Conservation (phyloP, 2,113 vertebrate genomes). For the Sisor rabdophorus region DNA sequence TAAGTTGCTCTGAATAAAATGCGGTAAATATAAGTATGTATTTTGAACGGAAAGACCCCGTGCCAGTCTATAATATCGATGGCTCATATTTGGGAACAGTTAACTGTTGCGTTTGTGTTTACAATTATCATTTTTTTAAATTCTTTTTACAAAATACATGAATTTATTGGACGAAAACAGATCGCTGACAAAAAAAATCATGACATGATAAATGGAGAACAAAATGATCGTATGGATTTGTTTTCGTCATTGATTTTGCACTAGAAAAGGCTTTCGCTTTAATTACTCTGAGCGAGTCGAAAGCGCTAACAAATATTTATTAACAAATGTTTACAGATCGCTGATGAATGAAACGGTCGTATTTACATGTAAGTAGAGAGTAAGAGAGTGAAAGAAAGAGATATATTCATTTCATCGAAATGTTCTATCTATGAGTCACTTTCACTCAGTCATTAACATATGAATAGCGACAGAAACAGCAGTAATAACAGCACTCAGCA, state of each 20-base stretch:
- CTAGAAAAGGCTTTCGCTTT: not conserved
- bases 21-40: no score
- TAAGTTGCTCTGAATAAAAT: no score
- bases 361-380: not conserved
- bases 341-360: not conserved
- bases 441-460: conserved; percentile 18
- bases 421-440: not conserved
- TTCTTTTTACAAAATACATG: not conserved
- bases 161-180: not conserved
- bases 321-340: not conserved
- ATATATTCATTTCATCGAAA: not conserved
- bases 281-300: not conserved
- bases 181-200: not conserved
- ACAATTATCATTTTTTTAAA: not conserved
- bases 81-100: not conserved
- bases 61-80: not conserved
- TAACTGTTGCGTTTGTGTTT: not conserved
- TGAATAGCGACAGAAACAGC: not conserved
- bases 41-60: no score
- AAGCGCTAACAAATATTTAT: not conserved
- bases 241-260: not conserved
- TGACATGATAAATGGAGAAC: not conserved
- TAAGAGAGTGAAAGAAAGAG: not conserved
- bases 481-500: conserved; percentile 18
- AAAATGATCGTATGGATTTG: not conserved